A percentile compares a stretch with the other conserved stretches of the same genome.
Conservation (phyloP, 2,888 invertebrate species). For the Eurytoma californica region DNA sequence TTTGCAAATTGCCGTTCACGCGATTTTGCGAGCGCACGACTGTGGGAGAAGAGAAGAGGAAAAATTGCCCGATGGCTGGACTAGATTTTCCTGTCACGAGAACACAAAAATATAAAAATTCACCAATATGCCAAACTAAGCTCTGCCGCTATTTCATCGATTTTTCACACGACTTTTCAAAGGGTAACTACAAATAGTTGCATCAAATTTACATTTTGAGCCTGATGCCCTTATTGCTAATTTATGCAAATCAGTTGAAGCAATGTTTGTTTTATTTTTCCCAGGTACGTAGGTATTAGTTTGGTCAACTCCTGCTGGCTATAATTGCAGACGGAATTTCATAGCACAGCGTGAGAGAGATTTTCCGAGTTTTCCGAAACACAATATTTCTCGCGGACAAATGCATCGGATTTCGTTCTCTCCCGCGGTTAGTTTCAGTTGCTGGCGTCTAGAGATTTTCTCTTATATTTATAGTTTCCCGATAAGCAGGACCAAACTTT, state of each 20-base stretch:
- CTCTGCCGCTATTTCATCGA: too few relatives aligned
- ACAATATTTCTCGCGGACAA: slow-evolving; percentile 43
- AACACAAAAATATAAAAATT: slow-evolving; percentile 24
- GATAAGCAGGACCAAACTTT: slow-evolving; percentile 29
- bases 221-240: too few relatives aligned
- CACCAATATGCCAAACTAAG: not conserved
- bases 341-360: not conserved
- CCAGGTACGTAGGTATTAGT: not conserved
- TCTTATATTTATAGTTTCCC: slow-evolving; percentile 53
- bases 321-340: slow-evolving; percentile 24
- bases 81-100: not conserved
- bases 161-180: too few relatives aligned
- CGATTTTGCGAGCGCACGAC: not conserved
- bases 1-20: slow-evolving; percentile 19
- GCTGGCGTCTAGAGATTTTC: slow-evolving; percentile 30
- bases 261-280: not conserved
- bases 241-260: too few relatives aligned
- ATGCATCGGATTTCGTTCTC: slow-evolving; percentile 44
- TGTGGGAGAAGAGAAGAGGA: not conserved
- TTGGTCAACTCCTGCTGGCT: slow-evolving; percentile 24
- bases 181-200: not conserved
- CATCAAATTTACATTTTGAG: not conserved
- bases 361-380: slow-evolving; percentile 47
- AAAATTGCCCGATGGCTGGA: not conserved
- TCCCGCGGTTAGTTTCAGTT: not conserved